Conservation (phyloP, 2,888 invertebrate genomes). For the Spatulosminthurus flaviceps region DNA sequence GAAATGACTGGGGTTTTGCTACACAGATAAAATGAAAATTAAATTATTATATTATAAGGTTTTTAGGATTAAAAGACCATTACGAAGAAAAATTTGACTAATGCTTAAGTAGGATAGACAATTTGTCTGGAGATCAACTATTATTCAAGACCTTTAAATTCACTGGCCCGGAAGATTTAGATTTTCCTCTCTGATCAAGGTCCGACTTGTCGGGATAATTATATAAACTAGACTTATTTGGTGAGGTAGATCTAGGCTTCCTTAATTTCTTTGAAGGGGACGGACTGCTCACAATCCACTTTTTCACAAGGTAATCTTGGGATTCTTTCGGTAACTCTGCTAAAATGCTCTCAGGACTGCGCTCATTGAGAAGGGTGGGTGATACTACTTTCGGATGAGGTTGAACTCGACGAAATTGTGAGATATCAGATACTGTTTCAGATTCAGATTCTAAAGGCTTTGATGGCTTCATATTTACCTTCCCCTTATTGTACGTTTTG, state of each 20-base stretch:
- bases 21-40: background rate
- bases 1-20: background rate
- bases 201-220: slow-evolving; percentile 6
- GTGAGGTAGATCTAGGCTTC: slow-evolving; percentile 21
- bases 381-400: slow-evolving; percentile 15
- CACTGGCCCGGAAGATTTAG: slow-evolving; percentile 23
- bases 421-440: slow-evolving; percentile 36
- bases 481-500: background rate
- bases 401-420: slow-evolving; percentile 30
- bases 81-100: too few species aligned
- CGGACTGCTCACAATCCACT: slow-evolving; percentile 48
- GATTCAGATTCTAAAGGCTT: slow-evolving; percentile 28
- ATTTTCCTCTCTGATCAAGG: slow-evolving; percentile 20
- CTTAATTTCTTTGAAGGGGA: slow-evolving; percentile 42
- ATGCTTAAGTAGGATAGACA: too few species aligned
- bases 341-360: slow-evolving; percentile 39
- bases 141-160: slow-evolving; percentile 34
- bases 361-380: background rate
- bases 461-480: background rate
- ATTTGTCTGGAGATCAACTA: background rate
- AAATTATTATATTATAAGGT: too few species aligned
- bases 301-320: slow-evolving; percentile 48
- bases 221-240: slow-evolving; percentile 3
- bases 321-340: slow-evolving; percentile 43
- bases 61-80: too few species aligned